Base-by-base conservation (phyloP, 2,113 vertebrate genomes). In the Conger conger region DNA sequence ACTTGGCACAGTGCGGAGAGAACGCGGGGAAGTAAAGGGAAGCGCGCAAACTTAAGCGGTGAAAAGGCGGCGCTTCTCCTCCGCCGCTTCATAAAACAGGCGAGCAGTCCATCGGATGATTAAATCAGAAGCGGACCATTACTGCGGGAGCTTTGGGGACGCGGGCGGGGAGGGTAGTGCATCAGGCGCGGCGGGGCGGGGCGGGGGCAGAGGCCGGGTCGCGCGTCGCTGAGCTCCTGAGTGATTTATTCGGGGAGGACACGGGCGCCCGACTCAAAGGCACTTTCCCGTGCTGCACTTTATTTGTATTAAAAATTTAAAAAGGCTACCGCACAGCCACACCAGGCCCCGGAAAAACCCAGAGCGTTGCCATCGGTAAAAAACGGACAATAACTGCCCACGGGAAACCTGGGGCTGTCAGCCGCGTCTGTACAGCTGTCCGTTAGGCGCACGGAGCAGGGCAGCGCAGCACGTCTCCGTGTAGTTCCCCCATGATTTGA, bases 301-400 rank as follows among this genome's bases (percentile, higher is more conserved):
- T 86, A 83, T 85, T n/a, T 11, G 60, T 81, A 88, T 85, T 83
- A 88, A 83, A 85, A 85, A 85, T 83, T 86, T 80, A 83, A 73
- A 57, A 80, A 76, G 57, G 84, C 83, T 80, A 76, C 78, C 53
- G 60, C 57, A 45, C 79, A 83, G 84, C 84, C 60, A 53, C 81
- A 27, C 79, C 79, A 57, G 80, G 36, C 15, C 78, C 15, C 78
- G 23, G 40, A 27, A 57, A 68, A 60, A 42, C 30, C 53, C 54
- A 83, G 33, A 53, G 84, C 73, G 79, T 54, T 77, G 63, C 82
- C 80, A 85, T 82, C 80, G 79, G 76, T n/a, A 83, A 30, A 40
- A n/a, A 37, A 50, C 27, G 45, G 36, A 79, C 36, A 50, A 60
- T 60, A 9, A 73, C 63, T 13, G 76, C 82, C 63, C 8, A 1